Conservation (phyloP, 2,797 vertebrate genomes). For the Enoplosus armatus region DNA sequence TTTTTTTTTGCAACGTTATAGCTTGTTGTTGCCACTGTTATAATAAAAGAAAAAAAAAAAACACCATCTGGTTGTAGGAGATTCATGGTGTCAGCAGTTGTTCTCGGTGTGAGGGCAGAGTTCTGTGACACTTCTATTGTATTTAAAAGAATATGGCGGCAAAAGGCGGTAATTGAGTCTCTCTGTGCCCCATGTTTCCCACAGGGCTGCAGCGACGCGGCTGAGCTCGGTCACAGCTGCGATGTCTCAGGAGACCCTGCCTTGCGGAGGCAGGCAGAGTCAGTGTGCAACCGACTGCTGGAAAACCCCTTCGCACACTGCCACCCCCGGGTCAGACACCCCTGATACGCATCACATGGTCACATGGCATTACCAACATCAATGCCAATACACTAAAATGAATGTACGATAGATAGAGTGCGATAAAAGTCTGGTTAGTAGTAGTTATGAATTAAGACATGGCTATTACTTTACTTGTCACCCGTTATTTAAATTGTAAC, state of each 20-base stretch:
- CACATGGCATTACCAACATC: background rate
- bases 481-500: background rate
- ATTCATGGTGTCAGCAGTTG: background rate
- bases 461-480: background rate
- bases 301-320: constrained; percentile 87
- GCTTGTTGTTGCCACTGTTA: background rate
- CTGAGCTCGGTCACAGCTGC: constrained; percentile 85
- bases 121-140: background rate
- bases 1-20: background rate
- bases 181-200: background rate
- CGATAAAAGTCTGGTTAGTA: constrained; percentile 11
- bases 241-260: constrained; percentile 47
- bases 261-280: constrained; percentile 74
- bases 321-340: constrained; percentile 85
- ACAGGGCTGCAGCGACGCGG: constrained; percentile 86
- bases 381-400: background rate
- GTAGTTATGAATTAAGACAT: background rate
- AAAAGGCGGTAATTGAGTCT: background rate
- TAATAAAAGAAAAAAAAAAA: background rate
- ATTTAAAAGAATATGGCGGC: background rate
- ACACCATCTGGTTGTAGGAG: background rate
- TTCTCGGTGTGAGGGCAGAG: background rate
- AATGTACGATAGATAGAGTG: background rate
- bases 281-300: constrained; percentile 84
- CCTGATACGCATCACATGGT: background rate